Conservation (phyloP, 2,113 vertebrate species). For the Eurypyga helias region DNA sequence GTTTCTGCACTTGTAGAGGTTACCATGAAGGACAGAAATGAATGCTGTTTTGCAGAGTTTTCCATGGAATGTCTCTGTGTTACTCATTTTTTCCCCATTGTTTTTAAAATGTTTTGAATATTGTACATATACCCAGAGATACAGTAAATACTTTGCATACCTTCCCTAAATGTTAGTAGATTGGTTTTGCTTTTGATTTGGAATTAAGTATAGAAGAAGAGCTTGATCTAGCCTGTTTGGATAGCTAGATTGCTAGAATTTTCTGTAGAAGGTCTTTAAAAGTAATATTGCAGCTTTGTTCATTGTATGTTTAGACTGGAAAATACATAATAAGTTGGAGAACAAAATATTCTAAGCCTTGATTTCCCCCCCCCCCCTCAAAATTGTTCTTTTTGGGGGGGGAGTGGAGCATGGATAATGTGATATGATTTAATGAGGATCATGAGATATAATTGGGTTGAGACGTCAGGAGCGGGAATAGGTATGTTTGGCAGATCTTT, state of each 20-base stretch:
- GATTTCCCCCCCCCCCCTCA: not conserved
- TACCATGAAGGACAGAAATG: not conserved
- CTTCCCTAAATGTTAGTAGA: not conserved
- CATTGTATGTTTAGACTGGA: not conserved
- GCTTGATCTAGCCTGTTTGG: not conserved
- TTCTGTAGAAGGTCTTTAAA: not conserved
- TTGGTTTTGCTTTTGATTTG: not conserved
- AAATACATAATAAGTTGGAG: not conserved
- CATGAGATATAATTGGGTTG: not conserved
- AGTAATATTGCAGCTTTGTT: not conserved
- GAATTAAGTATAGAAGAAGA: not conserved
- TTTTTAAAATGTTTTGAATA: not conserved
- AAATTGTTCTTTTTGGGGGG: not conserved
- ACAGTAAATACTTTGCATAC: not conserved
- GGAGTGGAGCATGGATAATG: not conserved
- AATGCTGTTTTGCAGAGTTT: not conserved
- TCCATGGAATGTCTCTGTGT: not conserved
- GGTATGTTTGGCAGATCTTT: not conserved
- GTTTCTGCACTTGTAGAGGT: not conserved
- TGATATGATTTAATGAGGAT: not conserved
- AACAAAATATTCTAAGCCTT: not conserved
- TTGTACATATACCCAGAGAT: not conserved
- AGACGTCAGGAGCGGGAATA: not conserved
- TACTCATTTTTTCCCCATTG: fast-evolving
- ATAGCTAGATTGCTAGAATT: not conserved